Conservation (phyloP, 2,888 invertebrate species). For the Eledona agricola region DNA sequence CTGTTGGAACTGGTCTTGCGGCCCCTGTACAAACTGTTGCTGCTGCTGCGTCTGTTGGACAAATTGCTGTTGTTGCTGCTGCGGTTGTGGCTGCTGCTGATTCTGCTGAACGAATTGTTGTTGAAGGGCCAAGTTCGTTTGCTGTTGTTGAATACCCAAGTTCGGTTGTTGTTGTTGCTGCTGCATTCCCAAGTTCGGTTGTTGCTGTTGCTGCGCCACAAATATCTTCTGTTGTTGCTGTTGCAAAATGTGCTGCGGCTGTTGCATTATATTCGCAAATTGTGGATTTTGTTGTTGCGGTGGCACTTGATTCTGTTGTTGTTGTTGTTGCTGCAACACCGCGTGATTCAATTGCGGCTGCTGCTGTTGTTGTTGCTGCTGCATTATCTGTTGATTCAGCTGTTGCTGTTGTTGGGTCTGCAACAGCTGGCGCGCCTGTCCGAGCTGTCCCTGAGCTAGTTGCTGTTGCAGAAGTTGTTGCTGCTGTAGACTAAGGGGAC, state of each 20-base stretch:
- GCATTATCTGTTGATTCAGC: slow-evolving; percentile 57
- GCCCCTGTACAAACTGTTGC: slow-evolving; percentile 31
- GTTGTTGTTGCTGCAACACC: slow-evolving; percentile 67
- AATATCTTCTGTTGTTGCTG: slow-evolving; percentile 37
- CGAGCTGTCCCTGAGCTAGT: slow-evolving; percentile 47
- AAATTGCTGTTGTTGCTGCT: slow-evolving; percentile 52
- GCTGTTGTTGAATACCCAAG: slow-evolving; percentile 54
- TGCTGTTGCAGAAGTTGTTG: slow-evolving; percentile 54
- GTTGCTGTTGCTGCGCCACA: slow-evolving; percentile 62
- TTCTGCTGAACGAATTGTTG: slow-evolving; percentile 44
- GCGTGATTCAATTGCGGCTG: slow-evolving; percentile 45
- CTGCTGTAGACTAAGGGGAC: slow-evolving; percentile 45
- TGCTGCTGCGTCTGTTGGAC: slow-evolving; percentile 20
- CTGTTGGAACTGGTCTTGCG: slow-evolving; percentile 48
- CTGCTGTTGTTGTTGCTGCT: slow-evolving; percentile 40
- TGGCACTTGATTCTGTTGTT: slow-evolving; percentile 64
- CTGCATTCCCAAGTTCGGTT: slow-evolving; percentile 10
- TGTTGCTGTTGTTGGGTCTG: slow-evolving; percentile 54
- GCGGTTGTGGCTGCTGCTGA: slow-evolving; percentile 47
- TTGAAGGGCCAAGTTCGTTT: slow-evolving; percentile 6
- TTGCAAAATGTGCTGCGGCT: slow-evolving; percentile 55
- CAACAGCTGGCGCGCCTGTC: slow-evolving; percentile 45
- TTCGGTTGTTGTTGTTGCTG: slow-evolving; percentile 65
- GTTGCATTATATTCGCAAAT: slow-evolving; percentile 48
- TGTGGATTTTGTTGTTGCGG: slow-evolving; percentile 6